These are phyloP conservation scores for Astreopora myriophthalma DNA, from an alignment of 64 coral and sea anemone genomes.

Conservation along the genomic window DNA sequence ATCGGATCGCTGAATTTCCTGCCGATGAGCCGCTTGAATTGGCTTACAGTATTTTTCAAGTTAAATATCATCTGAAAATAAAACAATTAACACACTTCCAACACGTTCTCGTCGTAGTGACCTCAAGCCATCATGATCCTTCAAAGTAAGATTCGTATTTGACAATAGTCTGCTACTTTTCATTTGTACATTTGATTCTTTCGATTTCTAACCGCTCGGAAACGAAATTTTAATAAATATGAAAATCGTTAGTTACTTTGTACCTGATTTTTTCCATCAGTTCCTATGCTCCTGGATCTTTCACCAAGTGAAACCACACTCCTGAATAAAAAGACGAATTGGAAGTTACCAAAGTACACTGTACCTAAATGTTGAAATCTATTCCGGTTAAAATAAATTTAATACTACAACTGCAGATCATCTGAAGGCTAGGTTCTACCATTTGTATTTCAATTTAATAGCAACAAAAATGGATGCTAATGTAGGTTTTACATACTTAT, in stretches of 20 bases:
- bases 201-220: background rate
- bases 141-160: background rate
- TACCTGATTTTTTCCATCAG: slow-evolving; percentile 95
- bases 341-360: background rate
- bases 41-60: slow-evolving; percentile 89
- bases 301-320: slow-evolving; percentile 92
- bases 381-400: background rate
- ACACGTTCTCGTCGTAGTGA: too few species aligned
- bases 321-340: slow-evolving; percentile 8
- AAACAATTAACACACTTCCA: background rate
- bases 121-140: background rate
- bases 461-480: background rate
- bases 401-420: background rate
- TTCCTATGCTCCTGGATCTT: slow-evolving; percentile 77
- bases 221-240: too few species aligned
- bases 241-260: too few species aligned
- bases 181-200: background rate
- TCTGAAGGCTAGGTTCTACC: background rate
- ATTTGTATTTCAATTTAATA: background rate
- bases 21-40: slow-evolving; percentile 92
- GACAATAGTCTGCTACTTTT: background rate
- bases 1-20: slow-evolving; percentile 90
- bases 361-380: background rate
- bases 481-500: background rate
- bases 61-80: slow-evolving; percentile 81